These are phyloP conservation scores for Helicoverpa zea DNA, from an alignment of 1,140 invertebrate genomes.

Conservation along the genomic window DNA sequence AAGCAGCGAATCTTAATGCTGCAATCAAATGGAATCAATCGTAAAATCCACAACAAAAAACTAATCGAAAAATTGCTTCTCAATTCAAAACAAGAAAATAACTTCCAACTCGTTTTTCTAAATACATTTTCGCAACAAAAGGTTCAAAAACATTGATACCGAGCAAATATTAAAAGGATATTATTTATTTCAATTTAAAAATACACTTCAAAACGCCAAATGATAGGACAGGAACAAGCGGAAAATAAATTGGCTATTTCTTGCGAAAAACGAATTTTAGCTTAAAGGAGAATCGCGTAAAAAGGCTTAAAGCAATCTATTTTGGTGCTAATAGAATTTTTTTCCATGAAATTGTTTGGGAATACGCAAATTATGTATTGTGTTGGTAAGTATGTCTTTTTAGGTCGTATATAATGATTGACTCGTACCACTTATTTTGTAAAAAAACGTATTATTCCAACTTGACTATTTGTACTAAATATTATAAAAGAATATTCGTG, in stretches of 20 bases:
- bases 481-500: too few species aligned
- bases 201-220: slow-evolving; percentile 2
- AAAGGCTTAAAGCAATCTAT: slow-evolving; percentile 12
- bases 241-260: slow-evolving; percentile 25
- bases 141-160: not conserved
- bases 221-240: slow-evolving; percentile 25
- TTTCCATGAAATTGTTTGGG: slow-evolving; percentile 1
- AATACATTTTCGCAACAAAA: slow-evolving; percentile 8
- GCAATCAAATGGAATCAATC: not conserved
- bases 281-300: not conserved
- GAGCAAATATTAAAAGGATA: slow-evolving; percentile 2
- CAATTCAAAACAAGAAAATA: slow-evolving; percentile 11
- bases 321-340: not conserved
- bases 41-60: not conserved
- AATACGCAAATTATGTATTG: not conserved
- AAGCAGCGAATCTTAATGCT: not conserved
- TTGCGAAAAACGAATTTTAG: slow-evolving; percentile 10
- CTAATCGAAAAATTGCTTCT: not conserved
- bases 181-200: slow-evolving; percentile 38
- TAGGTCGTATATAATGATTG: too few species aligned
- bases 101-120: not conserved
- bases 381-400: not conserved
- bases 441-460: too few species aligned
- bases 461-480: too few species aligned
- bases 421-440: too few species aligned